phyloP scores from a whole-genome alignment of 2,113 vertebrate genomes.

The Oreochromis aureus region DNA sequence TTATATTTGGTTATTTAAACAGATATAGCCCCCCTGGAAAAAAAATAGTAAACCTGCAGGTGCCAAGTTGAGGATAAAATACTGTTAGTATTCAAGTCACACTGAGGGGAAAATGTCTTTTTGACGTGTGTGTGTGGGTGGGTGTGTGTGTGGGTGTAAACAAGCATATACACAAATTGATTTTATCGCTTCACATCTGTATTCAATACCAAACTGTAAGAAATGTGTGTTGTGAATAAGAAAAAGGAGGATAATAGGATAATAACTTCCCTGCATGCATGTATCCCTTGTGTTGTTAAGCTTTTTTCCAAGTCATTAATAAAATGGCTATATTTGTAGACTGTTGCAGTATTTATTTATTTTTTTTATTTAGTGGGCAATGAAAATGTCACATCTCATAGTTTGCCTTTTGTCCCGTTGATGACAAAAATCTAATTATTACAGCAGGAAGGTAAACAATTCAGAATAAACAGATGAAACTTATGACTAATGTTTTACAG shows the following conservation, averaged over 20 bases:
- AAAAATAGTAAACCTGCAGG: not conserved
- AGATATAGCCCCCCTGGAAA: not conserved
- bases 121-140: not conserved
- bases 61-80: not conserved
- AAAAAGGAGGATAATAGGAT: constrained; percentile 50
- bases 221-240: constrained; percentile 65
- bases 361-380: not conserved
- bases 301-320: constrained; percentile 75
- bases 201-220: constrained; percentile 37
- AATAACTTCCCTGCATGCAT: constrained; percentile 71
- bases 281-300: constrained; percentile 68
- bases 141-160: not conserved
- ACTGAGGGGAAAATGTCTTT: not conserved
- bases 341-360: not conserved
- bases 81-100: not conserved
- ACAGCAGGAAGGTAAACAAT: not conserved
- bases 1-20: not conserved
- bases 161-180: not conserved
- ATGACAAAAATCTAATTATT: not conserved
- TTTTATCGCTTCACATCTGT: constrained; percentile 43
- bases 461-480: not conserved
- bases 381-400: not conserved
- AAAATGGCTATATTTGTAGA: constrained; percentile 80
- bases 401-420: not conserved
- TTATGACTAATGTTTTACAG: not conserved